phyloP scores from a whole-genome alignment of 2,888 invertebrate genomes.

The Tipula unca region DNA sequence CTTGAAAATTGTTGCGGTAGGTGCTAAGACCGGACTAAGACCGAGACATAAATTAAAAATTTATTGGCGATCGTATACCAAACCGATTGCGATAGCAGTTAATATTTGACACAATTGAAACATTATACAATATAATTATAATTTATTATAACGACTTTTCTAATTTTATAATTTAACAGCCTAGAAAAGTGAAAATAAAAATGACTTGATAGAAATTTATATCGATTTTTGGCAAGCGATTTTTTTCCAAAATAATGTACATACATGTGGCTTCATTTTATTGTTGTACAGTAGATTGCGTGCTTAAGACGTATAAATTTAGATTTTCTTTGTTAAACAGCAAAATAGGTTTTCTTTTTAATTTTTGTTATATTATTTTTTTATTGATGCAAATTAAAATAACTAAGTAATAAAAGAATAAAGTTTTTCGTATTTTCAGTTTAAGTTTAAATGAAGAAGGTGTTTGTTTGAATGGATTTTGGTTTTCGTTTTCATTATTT shows the following conservation, averaged over 20 bases:
- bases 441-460: neutral
- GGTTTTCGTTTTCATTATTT: neutral
- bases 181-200: neutral
- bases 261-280: neutral
- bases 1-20: too few species aligned
- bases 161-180: too few species aligned
- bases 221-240: neutral
- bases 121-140: too few species aligned
- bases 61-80: too few species aligned
- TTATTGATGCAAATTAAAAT: neutral
- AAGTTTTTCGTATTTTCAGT: neutral
- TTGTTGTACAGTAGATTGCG: neutral
- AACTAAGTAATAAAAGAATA: neutral
- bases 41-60: too few species aligned
- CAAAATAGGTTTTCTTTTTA: neutral
- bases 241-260: neutral
- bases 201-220: neutral
- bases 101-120: too few species aligned
- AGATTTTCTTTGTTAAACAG: neutral
- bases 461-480: neutral
- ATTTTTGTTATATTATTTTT: neutral
- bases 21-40: too few species aligned
- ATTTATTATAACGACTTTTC: too few species aligned
- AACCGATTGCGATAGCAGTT: too few species aligned
- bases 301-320: neutral